These are phyloP conservation scores for Oryzias javanicus DNA, from an alignment of 2,113 vertebrate genomes.

Conservation along the genomic window DNA sequence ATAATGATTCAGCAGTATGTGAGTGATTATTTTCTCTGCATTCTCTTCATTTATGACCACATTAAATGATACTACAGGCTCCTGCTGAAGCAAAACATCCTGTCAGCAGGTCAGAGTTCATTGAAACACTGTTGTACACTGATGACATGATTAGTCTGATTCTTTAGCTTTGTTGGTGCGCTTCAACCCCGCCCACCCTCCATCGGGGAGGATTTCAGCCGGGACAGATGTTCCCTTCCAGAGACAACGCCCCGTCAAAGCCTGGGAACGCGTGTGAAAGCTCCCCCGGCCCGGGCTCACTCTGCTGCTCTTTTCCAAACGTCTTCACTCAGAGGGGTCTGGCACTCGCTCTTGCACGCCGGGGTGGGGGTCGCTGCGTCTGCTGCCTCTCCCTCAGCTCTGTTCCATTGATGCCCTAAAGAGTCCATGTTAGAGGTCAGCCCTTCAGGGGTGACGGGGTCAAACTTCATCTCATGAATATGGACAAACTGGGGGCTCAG, in stretches of 20 bases:
- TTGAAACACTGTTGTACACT: constrained; percentile 31
- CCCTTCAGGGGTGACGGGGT: constrained; percentile 58
- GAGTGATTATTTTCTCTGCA: too few species aligned
- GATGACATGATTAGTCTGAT: constrained; percentile 35
- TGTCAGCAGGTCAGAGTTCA: constrained; percentile 40
- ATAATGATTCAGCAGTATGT: too few species aligned
- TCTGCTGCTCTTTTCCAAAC: constrained; percentile 46
- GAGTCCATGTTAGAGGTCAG: constrained; percentile 67
- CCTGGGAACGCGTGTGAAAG: constrained; percentile 62
- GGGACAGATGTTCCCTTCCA: constrained; percentile 69
- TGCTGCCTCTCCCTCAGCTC: constrained; percentile 33
- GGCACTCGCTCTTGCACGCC: constrained; percentile 33
- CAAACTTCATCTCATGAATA: constrained; percentile 73
- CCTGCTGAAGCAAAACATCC: constrained; percentile 19
- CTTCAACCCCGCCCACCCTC: constrained; percentile 20
- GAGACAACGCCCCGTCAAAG: constrained; percentile 31
- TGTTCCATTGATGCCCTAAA: constrained; percentile 63
- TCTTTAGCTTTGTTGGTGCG: constrained; percentile 37
- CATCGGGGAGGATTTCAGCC: constrained; percentile 2
- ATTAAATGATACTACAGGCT: constrained; percentile 9
- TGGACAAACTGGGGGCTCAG: constrained; percentile 42
- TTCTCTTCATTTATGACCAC: background rate
- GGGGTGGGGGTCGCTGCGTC: constrained; percentile 39
- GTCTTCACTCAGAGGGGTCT: constrained; percentile 40
- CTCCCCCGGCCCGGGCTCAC: constrained; percentile 26